Percentiles rank a stretch among this genome's conserved stretches.
Evolutionary conservation across 53 echinoderm and acorn worm genomes (phyloP).

Genomic region (Pentamera pediparva): DNA sequence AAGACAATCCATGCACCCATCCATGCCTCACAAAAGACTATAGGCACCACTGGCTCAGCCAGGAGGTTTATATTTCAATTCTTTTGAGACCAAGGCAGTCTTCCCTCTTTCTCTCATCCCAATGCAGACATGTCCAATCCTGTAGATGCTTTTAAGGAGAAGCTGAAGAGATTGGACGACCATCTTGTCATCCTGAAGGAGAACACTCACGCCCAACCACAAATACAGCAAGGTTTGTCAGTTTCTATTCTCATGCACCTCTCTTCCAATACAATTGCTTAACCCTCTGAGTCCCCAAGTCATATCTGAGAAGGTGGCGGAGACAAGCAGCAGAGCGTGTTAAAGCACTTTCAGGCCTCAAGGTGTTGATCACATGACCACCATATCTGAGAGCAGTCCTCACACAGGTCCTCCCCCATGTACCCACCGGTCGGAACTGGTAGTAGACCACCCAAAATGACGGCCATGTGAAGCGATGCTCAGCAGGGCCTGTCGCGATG

Average conservation of each 20-base stretch:
- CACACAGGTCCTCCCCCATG: too few relatives aligned
- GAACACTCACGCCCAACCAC: background rate
- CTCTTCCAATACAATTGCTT: background rate
- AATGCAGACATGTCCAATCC: background rate
- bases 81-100: background rate
- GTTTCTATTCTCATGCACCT: background rate
- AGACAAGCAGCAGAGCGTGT: too few relatives aligned
- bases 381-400: too few relatives aligned
- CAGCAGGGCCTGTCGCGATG: too few relatives aligned
- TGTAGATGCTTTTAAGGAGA: constrained; percentile 9
- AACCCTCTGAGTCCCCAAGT: background rate
- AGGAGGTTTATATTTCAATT: background rate
- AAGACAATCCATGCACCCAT: background rate
- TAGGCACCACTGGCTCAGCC: background rate
- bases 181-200: constrained; percentile 18
- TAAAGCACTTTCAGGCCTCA: too few relatives aligned
- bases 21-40: background rate
- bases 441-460: too few relatives aligned
- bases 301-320: too few relatives aligned
- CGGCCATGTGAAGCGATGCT: too few relatives aligned
- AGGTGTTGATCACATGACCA: too few relatives aligned
- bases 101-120: background rate
- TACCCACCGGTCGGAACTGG: too few relatives aligned
- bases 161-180: constrained; percentile 35
- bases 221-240: constrained; percentile 7